These are phyloP conservation scores for Thomomys bottae DNA, from an alignment of 2,113 vertebrate genomes.

Conservation along the genomic window DNA sequence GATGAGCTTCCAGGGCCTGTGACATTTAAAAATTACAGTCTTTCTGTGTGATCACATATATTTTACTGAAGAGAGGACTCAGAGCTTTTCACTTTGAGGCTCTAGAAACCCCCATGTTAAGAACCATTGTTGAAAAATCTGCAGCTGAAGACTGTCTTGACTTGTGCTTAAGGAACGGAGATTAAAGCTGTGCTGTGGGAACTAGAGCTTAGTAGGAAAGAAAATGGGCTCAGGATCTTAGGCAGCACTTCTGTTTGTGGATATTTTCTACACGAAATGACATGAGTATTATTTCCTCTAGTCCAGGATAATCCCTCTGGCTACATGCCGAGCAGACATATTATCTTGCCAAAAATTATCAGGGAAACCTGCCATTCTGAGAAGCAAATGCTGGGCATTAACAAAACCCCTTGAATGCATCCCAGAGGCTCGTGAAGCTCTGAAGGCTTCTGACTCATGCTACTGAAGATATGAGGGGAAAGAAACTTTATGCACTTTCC, in stretches of 20 bases:
- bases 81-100: neutral
- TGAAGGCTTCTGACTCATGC: neutral
- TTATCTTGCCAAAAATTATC: slow-evolving; percentile 24
- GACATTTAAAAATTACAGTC: neutral
- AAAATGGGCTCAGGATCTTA: neutral
- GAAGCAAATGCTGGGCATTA: slow-evolving; percentile 43
- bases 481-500: too few relatives aligned
- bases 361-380: neutral
- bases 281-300: neutral
- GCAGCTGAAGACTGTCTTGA: neutral
- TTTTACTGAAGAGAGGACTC: neutral
- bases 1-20: neutral
- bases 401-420: neutral
- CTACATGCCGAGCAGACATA: slow-evolving; percentile 27
- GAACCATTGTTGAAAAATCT: neutral
- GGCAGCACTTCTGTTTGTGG: slow-evolving; percentile 5
- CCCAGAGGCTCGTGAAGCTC: slow-evolving; percentile 2
- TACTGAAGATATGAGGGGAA: too few relatives aligned
- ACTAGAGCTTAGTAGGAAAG: neutral
- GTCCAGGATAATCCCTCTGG: neutral
- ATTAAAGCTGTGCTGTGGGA: neutral
- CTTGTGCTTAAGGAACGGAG: neutral
- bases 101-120: neutral
- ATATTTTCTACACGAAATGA: neutral
- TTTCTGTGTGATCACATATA: neutral